phyloP scores from a whole-genome alignment of 2,797 vertebrate genomes.

The Artibeus lituratus region DNA sequence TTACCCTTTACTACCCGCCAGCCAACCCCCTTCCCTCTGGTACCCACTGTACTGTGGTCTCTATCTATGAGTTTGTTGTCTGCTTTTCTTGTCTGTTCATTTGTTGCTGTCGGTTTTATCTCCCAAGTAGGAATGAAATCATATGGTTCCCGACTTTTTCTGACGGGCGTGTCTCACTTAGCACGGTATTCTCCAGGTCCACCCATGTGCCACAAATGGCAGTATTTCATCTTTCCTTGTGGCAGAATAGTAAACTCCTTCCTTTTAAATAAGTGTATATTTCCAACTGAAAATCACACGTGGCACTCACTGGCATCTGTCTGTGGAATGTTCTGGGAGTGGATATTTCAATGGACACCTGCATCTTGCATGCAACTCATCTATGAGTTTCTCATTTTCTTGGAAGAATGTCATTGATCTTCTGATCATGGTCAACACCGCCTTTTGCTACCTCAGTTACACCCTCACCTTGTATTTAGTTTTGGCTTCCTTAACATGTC shows the following conservation, averaged over 20 bases:
- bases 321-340: not conserved
- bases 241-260: not conserved
- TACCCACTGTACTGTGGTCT: not conserved
- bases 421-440: not conserved
- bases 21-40: not conserved
- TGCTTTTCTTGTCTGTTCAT: not conserved
- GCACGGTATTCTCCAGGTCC: not conserved
- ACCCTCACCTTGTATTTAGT: not conserved
- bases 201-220: not conserved
- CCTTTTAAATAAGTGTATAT: not conserved
- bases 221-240: not conserved
- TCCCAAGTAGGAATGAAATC: not conserved
- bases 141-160: not conserved
- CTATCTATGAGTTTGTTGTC: not conserved
- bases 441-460: not conserved
- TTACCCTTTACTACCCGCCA: not conserved
- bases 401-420: not conserved
- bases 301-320: not conserved
- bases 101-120: not conserved
- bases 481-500: not conserved
- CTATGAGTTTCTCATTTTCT: not conserved
- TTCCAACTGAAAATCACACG: not conserved
- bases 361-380: not conserved
- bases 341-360: not conserved
- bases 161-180: not conserved